Percentiles rank a stretch among this genome's conserved stretches.
Conservation (phyloP, 2,113 vertebrate genomes). For the Pelusios castaneus region DNA sequence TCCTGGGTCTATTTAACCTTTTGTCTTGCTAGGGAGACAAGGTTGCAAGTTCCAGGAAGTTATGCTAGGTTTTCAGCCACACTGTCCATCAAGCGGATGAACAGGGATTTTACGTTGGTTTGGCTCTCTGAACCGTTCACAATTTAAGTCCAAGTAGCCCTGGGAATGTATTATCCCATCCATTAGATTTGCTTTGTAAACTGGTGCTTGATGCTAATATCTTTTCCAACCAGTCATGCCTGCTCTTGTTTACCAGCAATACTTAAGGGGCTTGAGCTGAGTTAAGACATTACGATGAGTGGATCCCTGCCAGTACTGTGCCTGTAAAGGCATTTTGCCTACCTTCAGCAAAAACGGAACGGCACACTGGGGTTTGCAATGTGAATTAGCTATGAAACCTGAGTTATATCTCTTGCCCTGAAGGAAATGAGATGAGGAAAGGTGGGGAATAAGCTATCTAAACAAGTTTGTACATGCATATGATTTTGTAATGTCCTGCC, state of each 20-base stretch:
- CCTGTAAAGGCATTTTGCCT: slow-evolving; percentile 25
- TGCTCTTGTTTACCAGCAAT: slow-evolving; percentile 30
- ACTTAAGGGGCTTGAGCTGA: slow-evolving; percentile 33
- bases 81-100: not conserved
- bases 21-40: not conserved
- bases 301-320: not conserved
- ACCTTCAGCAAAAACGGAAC: slow-evolving; percentile 42
- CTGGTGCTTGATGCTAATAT: not conserved
- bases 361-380: not conserved
- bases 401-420: slow-evolving; percentile 36
- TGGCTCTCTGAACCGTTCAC: not conserved
- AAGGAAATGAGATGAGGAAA: not conserved
- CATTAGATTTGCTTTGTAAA: slow-evolving; percentile 17
- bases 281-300: not conserved
- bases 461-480: slow-evolving; percentile 64
- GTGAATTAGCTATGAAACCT: slow-evolving; percentile 28
- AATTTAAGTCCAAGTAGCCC: not conserved
- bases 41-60: not conserved
- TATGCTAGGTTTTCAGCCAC: not conserved
- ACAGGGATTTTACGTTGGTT: not conserved
- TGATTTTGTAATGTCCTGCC: slow-evolving; percentile 33
- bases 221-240: slow-evolving; percentile 9
- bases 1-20: not conserved
- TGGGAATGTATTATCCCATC: slow-evolving; percentile 10
- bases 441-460: slow-evolving; percentile 28